These are phyloP conservation scores for Cyclargus thomasi DNA, from an alignment of 1,140 invertebrate genomes.

Conservation along the genomic window DNA sequence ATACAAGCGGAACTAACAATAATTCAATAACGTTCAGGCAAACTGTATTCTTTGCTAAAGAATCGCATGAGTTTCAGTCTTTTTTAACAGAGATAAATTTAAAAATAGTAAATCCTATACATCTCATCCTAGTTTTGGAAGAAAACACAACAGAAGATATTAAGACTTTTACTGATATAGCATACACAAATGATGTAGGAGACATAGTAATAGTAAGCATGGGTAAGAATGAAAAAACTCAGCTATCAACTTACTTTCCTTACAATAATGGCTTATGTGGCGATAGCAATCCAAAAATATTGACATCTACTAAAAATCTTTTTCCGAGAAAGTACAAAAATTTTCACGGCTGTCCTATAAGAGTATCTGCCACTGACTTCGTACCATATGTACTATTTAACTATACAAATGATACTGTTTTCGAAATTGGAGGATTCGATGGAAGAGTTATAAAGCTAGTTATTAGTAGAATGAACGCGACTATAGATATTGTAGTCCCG, in stretches of 20 bases:
- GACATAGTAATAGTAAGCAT: slow-evolving; percentile 38
- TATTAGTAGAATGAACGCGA: slow-evolving; percentile 37
- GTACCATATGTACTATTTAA: slow-evolving; percentile 33
- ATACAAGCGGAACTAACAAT: background rate
- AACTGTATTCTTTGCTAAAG: slow-evolving; percentile 38
- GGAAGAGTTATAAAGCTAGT: slow-evolving; percentile 35
- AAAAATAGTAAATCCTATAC: slow-evolving; percentile 30
- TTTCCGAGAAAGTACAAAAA: slow-evolving; percentile 47
- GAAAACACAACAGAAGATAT: slow-evolving; percentile 18
- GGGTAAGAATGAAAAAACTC: slow-evolving; percentile 25
- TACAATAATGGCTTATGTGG: slow-evolving; percentile 36
- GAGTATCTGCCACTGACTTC: slow-evolving; percentile 27
- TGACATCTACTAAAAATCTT: slow-evolving; percentile 23
- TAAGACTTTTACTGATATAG: slow-evolving; percentile 31
- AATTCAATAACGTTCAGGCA: slow-evolving; percentile 29
- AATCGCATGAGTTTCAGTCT: slow-evolving; percentile 32
- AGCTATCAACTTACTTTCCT: slow-evolving; percentile 39
- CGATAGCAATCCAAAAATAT: slow-evolving; percentile 31
- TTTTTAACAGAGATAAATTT: slow-evolving; percentile 32
- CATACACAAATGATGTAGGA: slow-evolving; percentile 38
- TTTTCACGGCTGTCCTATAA: slow-evolving; percentile 44
- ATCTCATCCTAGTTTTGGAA: slow-evolving; percentile 35
- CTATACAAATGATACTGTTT: slow-evolving; percentile 28
- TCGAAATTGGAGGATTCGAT: slow-evolving; percentile 36
- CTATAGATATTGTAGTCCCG: slow-evolving; percentile 30